Evolutionary conservation across 2,888 invertebrate species (phyloP).

Genomic region (Microctonus brassicae): DNA sequence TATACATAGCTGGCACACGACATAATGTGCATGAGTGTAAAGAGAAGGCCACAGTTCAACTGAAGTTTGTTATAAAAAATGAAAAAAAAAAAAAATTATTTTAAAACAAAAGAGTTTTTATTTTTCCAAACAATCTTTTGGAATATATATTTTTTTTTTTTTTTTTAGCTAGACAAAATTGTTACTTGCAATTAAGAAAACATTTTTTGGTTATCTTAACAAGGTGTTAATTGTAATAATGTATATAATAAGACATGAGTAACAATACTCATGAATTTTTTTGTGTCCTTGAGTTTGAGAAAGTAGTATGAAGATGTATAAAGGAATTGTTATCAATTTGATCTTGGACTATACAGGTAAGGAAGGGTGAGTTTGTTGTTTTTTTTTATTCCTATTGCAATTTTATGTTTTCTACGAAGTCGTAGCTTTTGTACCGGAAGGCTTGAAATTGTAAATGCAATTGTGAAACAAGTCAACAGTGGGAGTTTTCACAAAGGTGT

Average conservation of each 20-base stretch:
- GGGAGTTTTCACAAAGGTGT: neutral
- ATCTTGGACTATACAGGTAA: too few species aligned
- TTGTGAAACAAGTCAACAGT: neutral
- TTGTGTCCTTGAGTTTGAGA: neutral
- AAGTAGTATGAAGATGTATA: neutral
- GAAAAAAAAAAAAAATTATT: neutral
- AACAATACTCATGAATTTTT: neutral
- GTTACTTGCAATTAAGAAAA: neutral
- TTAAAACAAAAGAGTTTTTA: neutral
- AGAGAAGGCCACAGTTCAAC: neutral
- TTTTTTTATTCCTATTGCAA: neutral
- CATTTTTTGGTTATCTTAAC: neutral
- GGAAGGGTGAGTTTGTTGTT: too few species aligned
- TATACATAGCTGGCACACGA: slow-evolving; percentile 16
- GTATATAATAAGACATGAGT: neutral
- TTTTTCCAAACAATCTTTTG: neutral
- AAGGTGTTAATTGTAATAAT: neutral
- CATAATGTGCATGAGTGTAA: neutral
- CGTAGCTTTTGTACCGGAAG: neutral
- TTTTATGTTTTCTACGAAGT: neutral
- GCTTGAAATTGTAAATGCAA: neutral
- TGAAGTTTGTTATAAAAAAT: neutral
- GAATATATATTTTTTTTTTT: neutral
- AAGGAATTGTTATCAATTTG: neutral
- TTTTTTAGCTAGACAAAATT: neutral